These are phyloP conservation scores for Drosophila pruinosa DNA, from an alignment of 1,140 invertebrate genomes.

Conservation along the genomic window DNA sequence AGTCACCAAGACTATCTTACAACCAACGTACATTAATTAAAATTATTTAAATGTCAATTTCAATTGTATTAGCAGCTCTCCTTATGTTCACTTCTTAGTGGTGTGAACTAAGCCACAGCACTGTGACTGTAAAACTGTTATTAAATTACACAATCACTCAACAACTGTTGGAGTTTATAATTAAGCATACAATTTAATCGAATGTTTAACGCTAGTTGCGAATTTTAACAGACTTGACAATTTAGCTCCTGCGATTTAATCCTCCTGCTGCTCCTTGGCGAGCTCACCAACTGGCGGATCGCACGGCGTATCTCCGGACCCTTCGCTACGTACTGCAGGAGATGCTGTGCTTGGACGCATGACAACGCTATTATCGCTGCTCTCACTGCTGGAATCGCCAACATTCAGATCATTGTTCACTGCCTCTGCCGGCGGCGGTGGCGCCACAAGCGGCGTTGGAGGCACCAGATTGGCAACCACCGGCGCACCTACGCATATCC, in stretches of 20 bases:
- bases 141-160: too few relatives aligned
- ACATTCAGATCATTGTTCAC: constrained; percentile 44
- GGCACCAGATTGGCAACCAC: constrained; percentile 30
- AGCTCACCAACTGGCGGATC: not conserved
- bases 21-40: constrained; percentile 2
- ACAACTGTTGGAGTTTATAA: constrained; percentile 26
- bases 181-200: constrained; percentile 33
- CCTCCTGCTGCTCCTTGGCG: constrained; percentile 24
- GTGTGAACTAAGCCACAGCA: not conserved
- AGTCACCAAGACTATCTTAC: not conserved
- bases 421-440: constrained; percentile 53
- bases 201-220: constrained; percentile 46
- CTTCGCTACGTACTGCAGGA: constrained; percentile 39
- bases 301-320: constrained; percentile 50
- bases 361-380: constrained; percentile 66
- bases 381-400: constrained; percentile 70
- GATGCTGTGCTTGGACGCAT: constrained; percentile 47
- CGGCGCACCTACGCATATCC: constrained; percentile 51
- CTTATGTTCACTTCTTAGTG: not conserved
- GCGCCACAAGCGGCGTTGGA: constrained; percentile 29
- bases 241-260: constrained; percentile 22
- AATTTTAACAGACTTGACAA: constrained; percentile 57
- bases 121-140: not conserved
- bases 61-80: not conserved
- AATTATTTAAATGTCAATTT: not conserved